A percentile compares a stretch with the other conserved stretches of the same genome.
phyloP scores from a whole-genome alignment of 1,140 invertebrate genomes.

The Helicoverpa armigera region DNA sequence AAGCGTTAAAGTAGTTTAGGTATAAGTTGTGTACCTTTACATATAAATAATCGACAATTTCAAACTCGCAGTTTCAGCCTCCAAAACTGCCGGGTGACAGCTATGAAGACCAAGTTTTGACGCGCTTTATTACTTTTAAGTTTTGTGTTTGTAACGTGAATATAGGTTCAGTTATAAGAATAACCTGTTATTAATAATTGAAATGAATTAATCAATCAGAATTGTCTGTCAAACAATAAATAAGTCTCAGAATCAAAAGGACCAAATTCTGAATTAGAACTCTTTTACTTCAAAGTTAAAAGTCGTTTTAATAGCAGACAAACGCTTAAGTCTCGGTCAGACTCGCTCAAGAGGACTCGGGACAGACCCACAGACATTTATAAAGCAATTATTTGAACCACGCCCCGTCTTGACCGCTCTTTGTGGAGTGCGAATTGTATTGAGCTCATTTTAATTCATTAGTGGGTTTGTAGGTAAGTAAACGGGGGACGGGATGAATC shows the following conservation, averaged over 20 bases:
- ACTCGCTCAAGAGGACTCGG: constrained; percentile 4
- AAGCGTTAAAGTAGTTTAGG: too few relatives aligned
- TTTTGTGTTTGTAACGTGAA: too few relatives aligned
- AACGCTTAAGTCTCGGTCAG: constrained; percentile 19
- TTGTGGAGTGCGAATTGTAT: constrained; percentile 15
- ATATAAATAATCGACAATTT: too few relatives aligned
- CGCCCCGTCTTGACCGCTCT: constrained; percentile 32
- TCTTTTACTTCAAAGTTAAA: background rate
- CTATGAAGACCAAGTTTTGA: too few relatives aligned
- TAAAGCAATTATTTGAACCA: constrained; percentile 49
- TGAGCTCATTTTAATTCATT: constrained; percentile 17
- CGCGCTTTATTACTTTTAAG: too few relatives aligned
- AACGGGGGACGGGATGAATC: background rate
- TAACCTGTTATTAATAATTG: too few relatives aligned
- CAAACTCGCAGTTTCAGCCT: too few relatives aligned
- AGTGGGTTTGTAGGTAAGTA: background rate
- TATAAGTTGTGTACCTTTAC: too few relatives aligned
- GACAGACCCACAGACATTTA: constrained; percentile 48
- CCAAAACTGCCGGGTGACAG: too few relatives aligned
- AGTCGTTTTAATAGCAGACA: constrained; percentile 1
- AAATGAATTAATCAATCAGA: too few relatives aligned
- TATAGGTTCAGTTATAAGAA: too few relatives aligned
- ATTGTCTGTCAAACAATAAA: too few relatives aligned
- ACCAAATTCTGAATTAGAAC: background rate
- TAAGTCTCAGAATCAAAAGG: background rate